Base-by-base conservation (phyloP, 2,888 invertebrate species). In the Dicycla oo region DNA sequence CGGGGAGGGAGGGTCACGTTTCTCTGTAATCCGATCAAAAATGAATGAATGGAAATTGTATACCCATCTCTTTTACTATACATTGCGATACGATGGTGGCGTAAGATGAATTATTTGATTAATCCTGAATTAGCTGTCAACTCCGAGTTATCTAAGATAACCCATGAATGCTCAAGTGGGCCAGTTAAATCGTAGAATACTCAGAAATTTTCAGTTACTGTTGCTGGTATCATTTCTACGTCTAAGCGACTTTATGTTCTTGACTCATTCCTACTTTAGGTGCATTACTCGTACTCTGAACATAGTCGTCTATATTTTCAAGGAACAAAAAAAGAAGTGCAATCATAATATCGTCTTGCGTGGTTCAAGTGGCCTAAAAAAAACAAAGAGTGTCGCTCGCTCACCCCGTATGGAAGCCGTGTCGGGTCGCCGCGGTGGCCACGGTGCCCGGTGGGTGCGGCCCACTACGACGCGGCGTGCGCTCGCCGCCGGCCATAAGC, bases 381-480 rank as follows among this genome's bases (percentile, higher is more conserved):
- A 86, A 86, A 77, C 77, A 82, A 83, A 82, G 81, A 80, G 74
- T 84, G 72, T 82, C 85, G 83, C 85, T 80, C 78, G 67, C 78
- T 87, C 87, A 86, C 86, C 82, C 86, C 73, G 74, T 76, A 77
- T 85, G 71, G 84, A 76, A 81, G 85, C 82, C 83, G 81, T 83
- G 81, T 68, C 80, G 78, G 74, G 71, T 77, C 77, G 80, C 49
- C 38, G 76, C 71, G 76, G 88, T 84, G 82, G 85, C 86, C 73
- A 80, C 85, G 87, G 85, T 86, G 80, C 80, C 82, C 85, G 83
- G 86, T 87, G 83, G 82, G 86, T 73, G 86, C 87, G 86, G 86
- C 88, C 83, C 86, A 38, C 38, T 38, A 38, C 72, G 68, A 72
- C 66, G 56, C 64, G 69, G 69, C 73, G 80, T 76, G 68, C 80